phyloP scores from a whole-genome alignment of 2,888 invertebrate species.

The Pseudeuparius sepicola region DNA sequence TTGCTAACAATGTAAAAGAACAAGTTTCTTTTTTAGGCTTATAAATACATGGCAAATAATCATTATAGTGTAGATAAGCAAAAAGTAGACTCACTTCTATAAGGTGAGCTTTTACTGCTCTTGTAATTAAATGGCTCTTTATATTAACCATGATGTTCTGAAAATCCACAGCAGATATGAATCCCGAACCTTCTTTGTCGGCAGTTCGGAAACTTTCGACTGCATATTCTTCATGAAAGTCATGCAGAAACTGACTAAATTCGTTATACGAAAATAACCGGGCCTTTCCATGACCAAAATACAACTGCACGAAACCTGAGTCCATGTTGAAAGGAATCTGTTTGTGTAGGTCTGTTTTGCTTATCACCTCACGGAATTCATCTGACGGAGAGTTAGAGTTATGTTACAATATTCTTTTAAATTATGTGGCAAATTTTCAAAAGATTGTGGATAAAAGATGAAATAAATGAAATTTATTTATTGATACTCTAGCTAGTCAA shows the following conservation, averaged over 20 bases:
- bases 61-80: no score
- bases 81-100: slow-evolving; percentile 63
- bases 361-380: slow-evolving; percentile 92
- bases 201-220: slow-evolving; percentile 90
- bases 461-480: no score
- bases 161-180: slow-evolving; percentile 90
- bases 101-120: slow-evolving; percentile 84
- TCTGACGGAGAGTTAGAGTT: no score
- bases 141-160: slow-evolving; percentile 89
- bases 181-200: slow-evolving; percentile 83
- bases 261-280: slow-evolving; percentile 86
- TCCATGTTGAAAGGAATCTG: slow-evolving; percentile 94
- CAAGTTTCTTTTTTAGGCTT: no score
- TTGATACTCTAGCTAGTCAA: no score
- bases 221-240: slow-evolving; percentile 98
- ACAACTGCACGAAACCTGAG: slow-evolving; percentile 86
- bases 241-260: slow-evolving; percentile 97
- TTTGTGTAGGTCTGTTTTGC: slow-evolving; percentile 82
- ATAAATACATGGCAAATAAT: no score
- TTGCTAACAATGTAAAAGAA: no score
- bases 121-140: slow-evolving; percentile 89
- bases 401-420: no score
- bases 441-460: no score
- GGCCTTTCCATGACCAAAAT: slow-evolving; percentile 92
- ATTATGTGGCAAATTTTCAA: no score